Evolutionary conservation across 2,888 invertebrate species (phyloP).

Genomic region (Byasa hedistus): DNA sequence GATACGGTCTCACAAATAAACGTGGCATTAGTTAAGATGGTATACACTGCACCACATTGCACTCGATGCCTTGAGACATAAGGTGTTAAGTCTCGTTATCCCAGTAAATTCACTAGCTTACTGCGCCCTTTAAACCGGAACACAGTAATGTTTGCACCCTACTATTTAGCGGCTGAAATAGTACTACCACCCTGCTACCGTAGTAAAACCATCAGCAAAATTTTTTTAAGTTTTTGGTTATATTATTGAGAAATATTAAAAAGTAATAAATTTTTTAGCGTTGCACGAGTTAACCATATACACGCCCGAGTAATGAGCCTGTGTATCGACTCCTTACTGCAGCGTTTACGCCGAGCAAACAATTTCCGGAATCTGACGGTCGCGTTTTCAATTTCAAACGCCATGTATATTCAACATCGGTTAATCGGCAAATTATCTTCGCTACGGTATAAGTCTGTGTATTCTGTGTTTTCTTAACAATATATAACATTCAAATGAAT

Average conservation of each 20-base stretch:
- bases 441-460: not conserved
- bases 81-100: too few species aligned
- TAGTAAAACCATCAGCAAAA: too few species aligned
- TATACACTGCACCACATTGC: too few species aligned
- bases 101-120: too few species aligned
- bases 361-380: constrained; percentile 72
- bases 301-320: constrained; percentile 63
- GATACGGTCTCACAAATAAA: too few species aligned
- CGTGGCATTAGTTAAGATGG: too few species aligned
- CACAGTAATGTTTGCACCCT: too few species aligned
- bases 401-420: constrained; percentile 14
- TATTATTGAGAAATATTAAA: not conserved
- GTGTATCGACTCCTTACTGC: constrained; percentile 52
- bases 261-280: not conserved
- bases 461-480: not conserved
- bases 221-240: too few species aligned
- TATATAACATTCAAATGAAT: not conserved
- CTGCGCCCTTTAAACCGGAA: too few species aligned
- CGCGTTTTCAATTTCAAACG: constrained; percentile 64
- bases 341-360: constrained; percentile 53
- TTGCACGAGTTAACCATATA: not conserved
- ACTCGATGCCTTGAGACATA: too few species aligned
- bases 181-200: too few species aligned
- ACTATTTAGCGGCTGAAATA: too few species aligned
- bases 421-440: constrained; percentile 15